Base-by-base conservation (phyloP, 2,888 invertebrate genomes). In the Rhingia campestris region DNA sequence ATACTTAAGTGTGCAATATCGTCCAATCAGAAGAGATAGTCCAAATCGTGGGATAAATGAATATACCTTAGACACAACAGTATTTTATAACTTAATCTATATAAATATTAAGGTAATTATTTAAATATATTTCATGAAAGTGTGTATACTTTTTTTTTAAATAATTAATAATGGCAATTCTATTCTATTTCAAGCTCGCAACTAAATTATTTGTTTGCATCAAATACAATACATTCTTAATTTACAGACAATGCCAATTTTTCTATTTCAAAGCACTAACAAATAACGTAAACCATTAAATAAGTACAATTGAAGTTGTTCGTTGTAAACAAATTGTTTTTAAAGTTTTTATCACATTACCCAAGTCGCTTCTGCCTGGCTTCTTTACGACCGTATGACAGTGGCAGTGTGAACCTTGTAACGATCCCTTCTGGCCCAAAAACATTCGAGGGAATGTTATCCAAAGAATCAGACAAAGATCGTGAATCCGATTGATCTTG, bases 331-430 rank as follows among this genome's bases (percentile, higher is more conserved):
- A 63, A 14, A 37, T 56, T 70, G 61, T 45, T 69, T 56, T 76
- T 49, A 39, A 45, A 63, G 45, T 43, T 45, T n/a, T 33, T 82
- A 81, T 66, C 82, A 82, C 91, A 92, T 93, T 94, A 96, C 96
- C 95, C 95, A 94, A 95, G 95, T 92, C 95, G 94, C 92, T 95
- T 96, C 92, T 95, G 95, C 91, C 95, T 95, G 88, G 93, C 93
- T 92, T 94, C 94, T 93, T 94, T 95, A 92, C 95, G 94, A 93
- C 95, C 95, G 93, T 95, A 95, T 92, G 95, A 95, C 92, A 95
- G 92, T 89, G 94, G 94, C 92, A 94, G 92, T 90, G 94, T 94
- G 93, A 94, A 94, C 92, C 94, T 93, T 87, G 94, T 94, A 88
- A 94, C 93, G 87, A 92, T 91, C 87, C 92, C 91, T 92, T 93